Evolutionary conservation across 2,797 vertebrate species (phyloP).

Genomic region (Halcyon badia): DNA sequence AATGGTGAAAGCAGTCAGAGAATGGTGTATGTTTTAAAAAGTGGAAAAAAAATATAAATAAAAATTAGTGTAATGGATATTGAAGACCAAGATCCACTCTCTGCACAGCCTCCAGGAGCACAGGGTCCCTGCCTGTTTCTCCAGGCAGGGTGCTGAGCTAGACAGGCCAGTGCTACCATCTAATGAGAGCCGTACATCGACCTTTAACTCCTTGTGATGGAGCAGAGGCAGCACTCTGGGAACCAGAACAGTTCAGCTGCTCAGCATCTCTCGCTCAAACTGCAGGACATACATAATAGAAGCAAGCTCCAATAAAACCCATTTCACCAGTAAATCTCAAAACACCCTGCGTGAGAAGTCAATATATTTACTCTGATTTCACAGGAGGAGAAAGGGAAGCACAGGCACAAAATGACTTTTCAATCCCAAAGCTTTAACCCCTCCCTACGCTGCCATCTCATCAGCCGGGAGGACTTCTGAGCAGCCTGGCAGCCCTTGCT

Average conservation of each 20-base stretch:
- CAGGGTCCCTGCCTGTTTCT: neutral
- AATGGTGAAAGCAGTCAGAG: neutral
- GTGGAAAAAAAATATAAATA: neutral
- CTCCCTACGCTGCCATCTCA: neutral
- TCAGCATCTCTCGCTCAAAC: neutral
- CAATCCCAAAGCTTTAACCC: neutral
- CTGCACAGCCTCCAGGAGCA: neutral
- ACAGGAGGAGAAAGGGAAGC: neutral
- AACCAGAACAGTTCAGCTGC: neutral
- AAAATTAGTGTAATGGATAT: neutral
- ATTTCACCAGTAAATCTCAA: slow-evolving; percentile 1
- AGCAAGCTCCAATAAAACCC: neutral
- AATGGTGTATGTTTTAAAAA: neutral
- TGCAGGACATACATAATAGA: neutral
- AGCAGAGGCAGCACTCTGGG: neutral
- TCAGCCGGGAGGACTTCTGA: neutral
- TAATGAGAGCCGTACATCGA: neutral
- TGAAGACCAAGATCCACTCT: neutral
- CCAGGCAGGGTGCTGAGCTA: neutral
- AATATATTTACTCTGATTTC: slow-evolving; percentile 4
- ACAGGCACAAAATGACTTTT: neutral
- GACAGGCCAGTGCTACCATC: neutral
- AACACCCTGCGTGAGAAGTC: neutral
- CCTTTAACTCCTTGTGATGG: neutral
- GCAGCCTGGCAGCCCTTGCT: neutral